Evolutionary conservation across 2,888 invertebrate genomes (phyloP).

Genomic region (Drosophila falleni): DNA sequence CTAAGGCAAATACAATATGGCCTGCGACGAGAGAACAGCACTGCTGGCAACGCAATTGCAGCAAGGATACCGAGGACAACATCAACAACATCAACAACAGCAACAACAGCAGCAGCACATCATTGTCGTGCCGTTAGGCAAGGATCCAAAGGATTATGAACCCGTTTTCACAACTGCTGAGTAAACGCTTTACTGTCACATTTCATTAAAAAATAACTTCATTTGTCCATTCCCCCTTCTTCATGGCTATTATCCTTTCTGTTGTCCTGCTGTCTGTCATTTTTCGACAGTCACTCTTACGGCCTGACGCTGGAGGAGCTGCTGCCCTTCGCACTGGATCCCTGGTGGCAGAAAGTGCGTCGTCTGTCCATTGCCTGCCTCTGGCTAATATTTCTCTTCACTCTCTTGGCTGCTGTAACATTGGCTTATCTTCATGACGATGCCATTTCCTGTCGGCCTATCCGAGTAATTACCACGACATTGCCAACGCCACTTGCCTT

Average conservation of each 20-base stretch:
- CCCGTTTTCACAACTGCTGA: conserved; percentile 75
- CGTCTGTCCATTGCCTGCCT: conserved; percentile 86
- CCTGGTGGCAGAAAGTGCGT: conserved; percentile 86
- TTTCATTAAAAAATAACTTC: conserved; percentile 78
- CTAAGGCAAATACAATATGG: conserved; percentile 61
- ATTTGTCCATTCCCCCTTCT: conserved; percentile 19
- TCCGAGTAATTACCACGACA: conserved; percentile 40
- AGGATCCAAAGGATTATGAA: conserved; percentile 74
- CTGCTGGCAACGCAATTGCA: conserved; percentile 63
- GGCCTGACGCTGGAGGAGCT: conserved; percentile 86
- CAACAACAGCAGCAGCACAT: conserved; percentile 55
- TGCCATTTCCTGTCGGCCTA: conserved; percentile 43
- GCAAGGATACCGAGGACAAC: conserved; percentile 44
- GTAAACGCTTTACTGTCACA: conserved; percentile 76
- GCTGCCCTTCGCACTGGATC: conserved; percentile 84
- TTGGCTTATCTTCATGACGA: conserved; percentile 78
- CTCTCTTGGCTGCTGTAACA: conserved; percentile 86
- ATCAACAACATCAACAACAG: conserved; percentile 39
- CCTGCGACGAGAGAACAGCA: conserved; percentile 73
- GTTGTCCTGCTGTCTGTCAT: neutral
- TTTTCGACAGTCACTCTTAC: conserved; percentile 71
- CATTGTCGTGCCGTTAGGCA: conserved; percentile 66
- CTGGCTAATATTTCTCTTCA: conserved; percentile 86
- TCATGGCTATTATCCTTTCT: neutral
- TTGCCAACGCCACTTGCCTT: conserved; percentile 45